Conservation (phyloP, 2,113 vertebrate genomes). For the Myiopsitta monachus region DNA sequence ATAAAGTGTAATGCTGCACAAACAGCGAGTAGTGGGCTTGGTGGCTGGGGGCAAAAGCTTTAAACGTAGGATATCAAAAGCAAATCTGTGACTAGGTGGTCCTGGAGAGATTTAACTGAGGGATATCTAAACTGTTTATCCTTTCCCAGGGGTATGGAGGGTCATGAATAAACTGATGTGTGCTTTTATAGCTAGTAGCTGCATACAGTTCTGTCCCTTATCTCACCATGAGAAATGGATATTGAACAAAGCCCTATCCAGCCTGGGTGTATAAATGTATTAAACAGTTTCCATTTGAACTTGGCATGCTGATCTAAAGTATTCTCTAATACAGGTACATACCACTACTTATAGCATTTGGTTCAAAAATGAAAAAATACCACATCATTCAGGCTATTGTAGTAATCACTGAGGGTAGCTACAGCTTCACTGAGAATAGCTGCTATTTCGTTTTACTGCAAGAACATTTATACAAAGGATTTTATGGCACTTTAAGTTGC, state of each 20-base stretch:
- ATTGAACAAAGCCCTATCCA: not conserved
- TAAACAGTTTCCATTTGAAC: not conserved
- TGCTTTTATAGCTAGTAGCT: constrained; percentile 7
- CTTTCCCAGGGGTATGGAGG: constrained; percentile 14
- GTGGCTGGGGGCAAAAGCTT: not conserved
- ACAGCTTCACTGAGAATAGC: not conserved
- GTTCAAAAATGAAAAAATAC: not conserved
- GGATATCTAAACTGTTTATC: constrained; percentile 33
- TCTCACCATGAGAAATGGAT: not conserved
- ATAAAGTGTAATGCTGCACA: not conserved
- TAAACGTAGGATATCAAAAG: not conserved
- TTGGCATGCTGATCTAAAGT: not conserved
- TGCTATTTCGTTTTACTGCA: not conserved
- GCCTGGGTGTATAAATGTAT: not conserved
- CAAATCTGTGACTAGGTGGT: constrained; percentile 16
- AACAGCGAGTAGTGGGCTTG: not conserved
- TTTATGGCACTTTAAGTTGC: constrained; percentile 13
- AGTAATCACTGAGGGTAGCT: not conserved
- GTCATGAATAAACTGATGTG: not conserved
- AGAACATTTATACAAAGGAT: constrained; percentile 1
- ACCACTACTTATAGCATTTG: not conserved
- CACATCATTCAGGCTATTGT: not conserved
- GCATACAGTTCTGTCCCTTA: constrained; percentile 9
- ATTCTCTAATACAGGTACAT: not conserved
- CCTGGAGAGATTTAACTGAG: not conserved